A percentile compares a stretch with the other conserved stretches of the same genome.
Conservation (phyloP, 2,113 vertebrate species). For the Papio anubis region DNA sequence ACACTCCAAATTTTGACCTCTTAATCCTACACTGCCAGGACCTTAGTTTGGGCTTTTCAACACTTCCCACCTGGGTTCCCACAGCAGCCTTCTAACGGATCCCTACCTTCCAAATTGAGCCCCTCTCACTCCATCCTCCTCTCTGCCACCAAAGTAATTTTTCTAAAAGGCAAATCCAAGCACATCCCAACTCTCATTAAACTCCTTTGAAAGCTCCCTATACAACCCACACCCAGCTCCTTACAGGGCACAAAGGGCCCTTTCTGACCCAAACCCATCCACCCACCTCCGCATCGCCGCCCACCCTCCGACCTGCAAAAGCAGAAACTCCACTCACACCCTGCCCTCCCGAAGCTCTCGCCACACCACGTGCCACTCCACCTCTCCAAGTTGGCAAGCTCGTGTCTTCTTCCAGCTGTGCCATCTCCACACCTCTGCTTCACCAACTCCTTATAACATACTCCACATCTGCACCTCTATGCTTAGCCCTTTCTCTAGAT, state of each 20-base stretch:
- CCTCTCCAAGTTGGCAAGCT: not conserved
- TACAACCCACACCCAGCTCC: not conserved
- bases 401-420: not conserved
- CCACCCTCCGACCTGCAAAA: not conserved
- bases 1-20: not conserved
- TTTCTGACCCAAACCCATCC: not conserved
- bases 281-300: accelerated
- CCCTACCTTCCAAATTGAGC: not conserved
- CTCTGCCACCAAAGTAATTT: not conserved
- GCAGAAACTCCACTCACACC: not conserved
- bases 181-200: not conserved
- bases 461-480: not conserved
- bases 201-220: not conserved
- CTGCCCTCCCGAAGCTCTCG: not conserved
- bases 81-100: not conserved
- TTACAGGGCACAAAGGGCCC: not conserved
- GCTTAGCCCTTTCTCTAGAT: not conserved
- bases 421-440: no score
- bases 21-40: not conserved
- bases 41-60: not conserved
- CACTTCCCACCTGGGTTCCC: not conserved
- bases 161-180: not conserved
- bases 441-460: not conserved
- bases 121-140: not conserved
- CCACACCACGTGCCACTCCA: not conserved